Percentiles rank a stretch among this genome's conserved stretches.
These are phyloP conservation scores for Porphyrio hochstetteri DNA, from an alignment of 2,113 vertebrate species.

Conservation along the genomic window DNA sequence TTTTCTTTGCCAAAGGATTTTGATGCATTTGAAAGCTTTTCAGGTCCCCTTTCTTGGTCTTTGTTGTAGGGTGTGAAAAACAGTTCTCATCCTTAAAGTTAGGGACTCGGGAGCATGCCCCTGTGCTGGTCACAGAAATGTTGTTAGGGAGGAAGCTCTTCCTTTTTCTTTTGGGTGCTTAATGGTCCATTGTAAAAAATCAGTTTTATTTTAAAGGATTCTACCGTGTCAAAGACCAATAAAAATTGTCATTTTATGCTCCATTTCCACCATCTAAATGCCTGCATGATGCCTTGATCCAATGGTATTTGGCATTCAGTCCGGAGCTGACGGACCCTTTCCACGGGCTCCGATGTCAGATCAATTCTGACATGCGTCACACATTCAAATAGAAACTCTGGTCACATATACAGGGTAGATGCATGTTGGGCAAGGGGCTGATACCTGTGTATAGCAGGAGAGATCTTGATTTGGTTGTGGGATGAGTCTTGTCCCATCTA, in stretches of 20 bases:
- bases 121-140: neutral
- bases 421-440: neutral
- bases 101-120: neutral
- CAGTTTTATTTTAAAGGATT: neutral
- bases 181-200: neutral
- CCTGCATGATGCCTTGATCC: neutral
- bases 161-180: neutral
- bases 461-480: neutral
- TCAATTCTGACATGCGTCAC: neutral
- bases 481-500: neutral
- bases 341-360: neutral
- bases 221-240: neutral
- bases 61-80: neutral
- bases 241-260: neutral
- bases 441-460: neutral
- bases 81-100: neutral
- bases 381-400: neutral
- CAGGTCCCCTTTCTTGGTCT: neutral
- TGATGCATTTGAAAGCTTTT: neutral
- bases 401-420: neutral
- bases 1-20: neutral
- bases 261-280: neutral
- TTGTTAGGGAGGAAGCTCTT: neutral
- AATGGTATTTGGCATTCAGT: neutral
- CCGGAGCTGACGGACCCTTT: neutral